Evolutionary conservation across 2,888 invertebrate genomes (phyloP), one percentile per base, ranked within the genome.

Genomic region (Altica lythri): DNA sequence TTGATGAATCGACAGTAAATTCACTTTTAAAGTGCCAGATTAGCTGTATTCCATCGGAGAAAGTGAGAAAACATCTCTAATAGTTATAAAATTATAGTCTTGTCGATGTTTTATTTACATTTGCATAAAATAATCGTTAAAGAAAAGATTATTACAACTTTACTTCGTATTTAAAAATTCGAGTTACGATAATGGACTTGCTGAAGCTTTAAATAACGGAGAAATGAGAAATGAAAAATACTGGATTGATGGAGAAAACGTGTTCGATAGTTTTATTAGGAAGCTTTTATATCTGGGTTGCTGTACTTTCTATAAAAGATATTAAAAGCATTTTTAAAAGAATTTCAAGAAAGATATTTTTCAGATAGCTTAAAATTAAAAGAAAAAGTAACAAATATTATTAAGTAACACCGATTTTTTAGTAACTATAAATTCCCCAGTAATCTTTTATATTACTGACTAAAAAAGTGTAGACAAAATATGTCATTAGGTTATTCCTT

Each of bases 41-140:
- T 10, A 5, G 14, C 17, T 19, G 14, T 30, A 30, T 44, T 44
- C 32, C 10, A 44, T 12, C 13, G 32, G 44, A 44, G 32, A 44
- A 44, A 44, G 32, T 44, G 44, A 32, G 13, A 44, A 44, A 30
- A 32, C 18, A 32, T 44, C 32, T 32, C 27, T 30, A 44, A 44
- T 32, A 17, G 44, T 19, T 4, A 9, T 29, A 27, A 29, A 43
- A 43, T 42, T 42, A 42, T 43, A 27, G 9, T 16, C 43, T 10
- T 29, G 43, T 43, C 29, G 29, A 17, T 16, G 1, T 29, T 29
- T 17, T 18, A 43, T 43, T 25, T 17, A 14, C 27, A 43, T 29
- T 43, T 16, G 17, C 43, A 30, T 43, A n/a, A 27, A 27, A 27
- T 27, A 27, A 27, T n/a, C 27, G 27, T 27, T 27, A 27, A 5